Evolutionary conservation across 2,888 invertebrate genomes (phyloP), one percentile per base, ranked within the genome.

Genomic region (Epiblema foenella): DNA sequence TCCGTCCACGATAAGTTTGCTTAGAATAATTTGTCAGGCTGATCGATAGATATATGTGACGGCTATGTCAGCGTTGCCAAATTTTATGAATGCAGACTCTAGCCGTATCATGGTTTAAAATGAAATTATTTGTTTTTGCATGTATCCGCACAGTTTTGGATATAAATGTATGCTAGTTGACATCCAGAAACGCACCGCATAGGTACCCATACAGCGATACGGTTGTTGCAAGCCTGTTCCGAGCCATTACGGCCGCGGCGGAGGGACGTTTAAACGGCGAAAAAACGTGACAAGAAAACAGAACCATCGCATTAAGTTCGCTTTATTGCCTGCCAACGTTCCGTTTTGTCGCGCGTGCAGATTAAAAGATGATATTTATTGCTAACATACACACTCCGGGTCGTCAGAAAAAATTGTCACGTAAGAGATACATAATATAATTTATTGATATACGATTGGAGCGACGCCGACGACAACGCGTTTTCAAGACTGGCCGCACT

Each of bases 221-320:
- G 66, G 62, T 69, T 63, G 64, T 68, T 67, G 67, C 65, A 59
- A 68, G 57, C 67, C 67, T 58, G 73, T 70, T 71, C 71, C 71
- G 66, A 67, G 56, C 71, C 71, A 71, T 71, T 71, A 71, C 70
- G 52, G 70, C 66, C 65, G 64, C 65, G 52, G 60, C 62, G 81
- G 83, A 83, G 84, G 86, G 86, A 87, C 85, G 85, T 86, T 89
- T 89, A 89, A 90, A 89, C 84, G 85, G 78, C 87, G 86, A 85
- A 89, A 88, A 90, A 89, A 90, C 90, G 90, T 90, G 90, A 91
- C 90, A 83, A 88, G 90, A 90, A 90, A 89, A 88, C 87, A 84
- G 83, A 90, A 86, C 78, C 77, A 82, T 82, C 84, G 88, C 87
- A 89, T 88, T 89, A 85, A 85, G 85, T 82, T 85, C 88, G 83